phyloP scores from a whole-genome alignment of 1,140 invertebrate species.

The Chlorops oryzae region DNA sequence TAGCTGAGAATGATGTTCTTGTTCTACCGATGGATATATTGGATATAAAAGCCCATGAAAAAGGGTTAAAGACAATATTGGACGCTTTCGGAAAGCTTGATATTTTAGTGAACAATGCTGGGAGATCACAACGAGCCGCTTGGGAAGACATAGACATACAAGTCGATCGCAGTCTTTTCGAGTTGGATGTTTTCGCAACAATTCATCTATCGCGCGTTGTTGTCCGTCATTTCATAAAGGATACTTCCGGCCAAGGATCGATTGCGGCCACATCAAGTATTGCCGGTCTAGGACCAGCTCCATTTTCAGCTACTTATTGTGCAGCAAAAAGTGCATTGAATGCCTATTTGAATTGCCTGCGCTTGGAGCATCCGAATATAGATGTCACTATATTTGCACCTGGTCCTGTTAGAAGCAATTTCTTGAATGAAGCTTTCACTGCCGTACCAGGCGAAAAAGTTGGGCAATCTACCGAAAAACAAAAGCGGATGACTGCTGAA shows the following conservation, averaged over 20 bases:
- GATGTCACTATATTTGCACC: slow-evolving; percentile 69
- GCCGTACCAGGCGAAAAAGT: slow-evolving; percentile 55
- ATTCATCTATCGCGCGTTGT: slow-evolving; percentile 65
- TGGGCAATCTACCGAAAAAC: slow-evolving; percentile 50
- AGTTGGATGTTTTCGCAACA: slow-evolving; percentile 74
- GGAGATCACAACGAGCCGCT: slow-evolving; percentile 68
- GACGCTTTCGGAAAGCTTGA: slow-evolving; percentile 70
- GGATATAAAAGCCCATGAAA: slow-evolving; percentile 57
- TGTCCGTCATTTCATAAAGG: slow-evolving; percentile 57
- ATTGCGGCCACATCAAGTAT: slow-evolving; percentile 68
- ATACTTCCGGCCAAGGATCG: slow-evolving; percentile 57
- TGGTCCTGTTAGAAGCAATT: slow-evolving; percentile 67
- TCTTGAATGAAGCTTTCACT: slow-evolving; percentile 67
- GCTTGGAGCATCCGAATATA: slow-evolving; percentile 56
- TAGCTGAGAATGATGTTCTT: slow-evolving; percentile 59
- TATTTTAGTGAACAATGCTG: slow-evolving; percentile 77
- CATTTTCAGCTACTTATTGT: slow-evolving; percentile 71
- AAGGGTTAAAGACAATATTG: slow-evolving; percentile 59
- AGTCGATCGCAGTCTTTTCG: slow-evolving; percentile 73
- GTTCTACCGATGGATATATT: slow-evolving; percentile 68
- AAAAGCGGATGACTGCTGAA: slow-evolving; percentile 58
- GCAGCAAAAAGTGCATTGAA: slow-evolving; percentile 77
- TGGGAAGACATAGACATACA: slow-evolving; percentile 70
- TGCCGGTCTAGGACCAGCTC: slow-evolving; percentile 62
- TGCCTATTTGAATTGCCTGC: slow-evolving; percentile 64